Percentiles rank a stretch among this genome's conserved stretches.
Conservation (phyloP, 2,888 invertebrate species). For the Temnothorax ravouxi region DNA sequence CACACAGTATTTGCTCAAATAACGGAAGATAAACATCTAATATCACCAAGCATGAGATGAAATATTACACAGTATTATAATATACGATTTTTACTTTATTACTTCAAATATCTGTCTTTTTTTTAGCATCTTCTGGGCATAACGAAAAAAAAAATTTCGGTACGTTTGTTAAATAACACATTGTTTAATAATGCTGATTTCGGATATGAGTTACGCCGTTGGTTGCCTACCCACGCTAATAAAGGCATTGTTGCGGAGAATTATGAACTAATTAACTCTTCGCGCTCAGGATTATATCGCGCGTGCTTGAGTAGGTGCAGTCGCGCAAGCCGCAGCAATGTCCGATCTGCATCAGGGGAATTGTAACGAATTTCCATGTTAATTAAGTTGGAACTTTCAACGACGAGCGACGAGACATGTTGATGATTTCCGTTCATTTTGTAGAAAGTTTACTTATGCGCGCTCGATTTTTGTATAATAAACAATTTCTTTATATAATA, state of each 20-base stretch:
- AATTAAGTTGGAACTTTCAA: conserved; percentile 44
- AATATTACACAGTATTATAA: background rate
- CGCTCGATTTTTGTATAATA: background rate
- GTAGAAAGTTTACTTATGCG: background rate
- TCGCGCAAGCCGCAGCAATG: conserved; percentile 38
- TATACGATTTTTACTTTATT: background rate
- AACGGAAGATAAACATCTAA: background rate
- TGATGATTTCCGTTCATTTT: conserved; percentile 30
- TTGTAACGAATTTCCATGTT: conserved; percentile 52
- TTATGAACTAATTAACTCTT: conserved; percentile 54
- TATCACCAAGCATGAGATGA: background rate
- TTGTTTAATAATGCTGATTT: conserved; percentile 13
- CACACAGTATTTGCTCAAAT: background rate
- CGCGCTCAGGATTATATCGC: conserved; percentile 31
- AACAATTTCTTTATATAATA: conserved; percentile 17
- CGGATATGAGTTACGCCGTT: conserved; percentile 3
- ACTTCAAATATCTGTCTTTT: background rate
- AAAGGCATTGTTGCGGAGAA: conserved; percentile 48
- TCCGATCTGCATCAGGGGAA: conserved; percentile 30
- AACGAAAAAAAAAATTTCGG: background rate
- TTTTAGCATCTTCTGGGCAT: background rate
- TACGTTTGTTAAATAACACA: background rate
- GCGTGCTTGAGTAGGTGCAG: conserved; percentile 27
- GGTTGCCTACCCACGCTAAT: conserved; percentile 32
- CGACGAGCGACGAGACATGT: conserved; percentile 24